phyloP scores from a whole-genome alignment of 2,113 vertebrate species.

The Okapia johnstoni region DNA sequence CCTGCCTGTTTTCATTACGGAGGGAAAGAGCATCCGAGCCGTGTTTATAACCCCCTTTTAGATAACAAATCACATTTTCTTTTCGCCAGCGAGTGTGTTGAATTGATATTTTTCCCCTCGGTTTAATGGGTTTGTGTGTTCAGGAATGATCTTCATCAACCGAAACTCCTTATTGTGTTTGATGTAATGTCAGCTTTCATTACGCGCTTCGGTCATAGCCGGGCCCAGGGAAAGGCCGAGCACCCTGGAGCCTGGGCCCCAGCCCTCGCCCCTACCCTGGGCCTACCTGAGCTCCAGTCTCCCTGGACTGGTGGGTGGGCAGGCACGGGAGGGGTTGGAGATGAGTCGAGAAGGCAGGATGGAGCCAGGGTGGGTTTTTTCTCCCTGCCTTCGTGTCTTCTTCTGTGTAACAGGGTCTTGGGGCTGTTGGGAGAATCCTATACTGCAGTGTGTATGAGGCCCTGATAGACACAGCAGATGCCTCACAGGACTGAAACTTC shows the following conservation, averaged over 20 bases:
- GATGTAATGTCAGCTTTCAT: slow-evolving; percentile 99
- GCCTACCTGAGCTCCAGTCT: background rate
- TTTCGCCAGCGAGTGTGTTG: slow-evolving; percentile 82
- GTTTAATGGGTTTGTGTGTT: slow-evolving; percentile 90
- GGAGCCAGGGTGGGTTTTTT: background rate
- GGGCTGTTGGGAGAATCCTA: background rate
- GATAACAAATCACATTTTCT: slow-evolving; percentile 86
- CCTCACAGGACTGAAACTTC: background rate
- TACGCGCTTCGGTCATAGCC: slow-evolving; percentile 75
- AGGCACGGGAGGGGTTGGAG: background rate
- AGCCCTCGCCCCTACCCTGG: background rate
- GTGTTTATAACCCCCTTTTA: slow-evolving; percentile 85
- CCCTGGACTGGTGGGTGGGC: background rate
- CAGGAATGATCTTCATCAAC: slow-evolving; percentile 97
- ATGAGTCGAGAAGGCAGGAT: background rate
- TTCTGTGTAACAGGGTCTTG: background rate
- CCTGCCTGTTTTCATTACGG: slow-evolving; percentile 82
- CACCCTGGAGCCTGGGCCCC: background rate
- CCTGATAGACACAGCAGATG: too few relatives aligned
- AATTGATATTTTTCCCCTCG: slow-evolving; percentile 82
- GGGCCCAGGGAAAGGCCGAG: background rate
- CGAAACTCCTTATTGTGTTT: slow-evolving; percentile 98
- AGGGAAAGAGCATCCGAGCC: slow-evolving; percentile 81
- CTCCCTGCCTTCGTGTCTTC: background rate
- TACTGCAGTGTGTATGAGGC: background rate